Evolutionary conservation across 2,888 invertebrate species (phyloP).

Genomic region (Brachylomia viminalis): DNA sequence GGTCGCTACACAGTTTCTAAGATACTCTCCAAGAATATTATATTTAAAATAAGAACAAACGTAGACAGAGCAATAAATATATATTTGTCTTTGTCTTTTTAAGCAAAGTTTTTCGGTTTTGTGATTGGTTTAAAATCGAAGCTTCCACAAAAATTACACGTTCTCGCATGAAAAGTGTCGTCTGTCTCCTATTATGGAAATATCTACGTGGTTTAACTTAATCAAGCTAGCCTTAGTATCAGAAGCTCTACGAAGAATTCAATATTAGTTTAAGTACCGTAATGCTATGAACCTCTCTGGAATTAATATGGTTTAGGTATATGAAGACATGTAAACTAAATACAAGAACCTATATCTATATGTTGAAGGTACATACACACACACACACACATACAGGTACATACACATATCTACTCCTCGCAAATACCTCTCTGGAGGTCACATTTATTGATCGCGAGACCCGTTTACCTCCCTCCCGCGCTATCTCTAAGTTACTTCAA

Average conservation of each 20-base stretch:
- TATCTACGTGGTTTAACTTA: not conserved
- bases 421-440: slow-evolving; percentile 40
- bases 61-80: too few species aligned
- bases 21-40: not conserved
- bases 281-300: not conserved
- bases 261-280: not conserved
- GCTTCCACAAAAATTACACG: not conserved
- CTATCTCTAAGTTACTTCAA: slow-evolving; percentile 63
- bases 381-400: too few species aligned
- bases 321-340: not conserved
- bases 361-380: not conserved
- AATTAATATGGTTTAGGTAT: not conserved
- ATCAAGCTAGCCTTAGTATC: too few species aligned
- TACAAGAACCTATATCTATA: not conserved
- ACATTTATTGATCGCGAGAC: slow-evolving; percentile 68
- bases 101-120: not conserved
- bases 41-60: not conserved
- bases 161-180: not conserved
- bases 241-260: not conserved
- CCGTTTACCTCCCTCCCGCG: slow-evolving; percentile 61
- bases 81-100: too few species aligned
- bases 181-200: not conserved
- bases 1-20: not conserved
- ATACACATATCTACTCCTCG: not conserved
- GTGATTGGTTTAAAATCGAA: not conserved